These are phyloP conservation scores for Urocolius indicus DNA, from an alignment of 2,113 vertebrate genomes.

Conservation along the genomic window DNA sequence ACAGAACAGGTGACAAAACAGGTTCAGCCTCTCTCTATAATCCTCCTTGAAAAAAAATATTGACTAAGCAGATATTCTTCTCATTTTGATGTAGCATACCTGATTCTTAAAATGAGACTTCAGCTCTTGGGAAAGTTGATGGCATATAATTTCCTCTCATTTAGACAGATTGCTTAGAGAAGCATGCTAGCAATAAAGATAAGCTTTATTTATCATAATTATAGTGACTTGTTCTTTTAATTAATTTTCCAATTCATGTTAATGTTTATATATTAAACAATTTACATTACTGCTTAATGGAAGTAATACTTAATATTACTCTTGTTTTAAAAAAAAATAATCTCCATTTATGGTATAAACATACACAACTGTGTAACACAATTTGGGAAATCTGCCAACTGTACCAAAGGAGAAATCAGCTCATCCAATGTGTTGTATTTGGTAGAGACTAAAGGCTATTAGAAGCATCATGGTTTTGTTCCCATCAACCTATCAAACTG, in stretches of 20 bases:
- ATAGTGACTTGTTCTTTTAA: slow-evolving; percentile 67
- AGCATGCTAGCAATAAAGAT: slow-evolving; percentile 63
- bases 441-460: background rate
- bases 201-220: slow-evolving; percentile 71
- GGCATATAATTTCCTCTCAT: slow-evolving; percentile 68
- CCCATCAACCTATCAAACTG: slow-evolving; percentile 43
- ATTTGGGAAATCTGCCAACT: slow-evolving; percentile 12
- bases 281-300: slow-evolving; percentile 46
- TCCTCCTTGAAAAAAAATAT: background rate
- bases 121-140: slow-evolving; percentile 55
- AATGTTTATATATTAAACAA: slow-evolving; percentile 67
- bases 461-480: slow-evolving; percentile 11
- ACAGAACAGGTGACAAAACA: background rate
- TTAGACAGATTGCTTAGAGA: slow-evolving; percentile 67
- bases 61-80: slow-evolving; percentile 5
- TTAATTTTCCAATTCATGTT: slow-evolving; percentile 61
- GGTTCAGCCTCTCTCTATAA: background rate
- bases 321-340: background rate
- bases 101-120: slow-evolving; percentile 55
- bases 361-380: background rate
- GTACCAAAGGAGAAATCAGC: slow-evolving; percentile 1
- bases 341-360: background rate
- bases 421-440: background rate
- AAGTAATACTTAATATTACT: slow-evolving; percentile 44
- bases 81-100: background rate